Conservation (phyloP, 1,140 invertebrate species). For the Platorchestia sp. region DNA sequence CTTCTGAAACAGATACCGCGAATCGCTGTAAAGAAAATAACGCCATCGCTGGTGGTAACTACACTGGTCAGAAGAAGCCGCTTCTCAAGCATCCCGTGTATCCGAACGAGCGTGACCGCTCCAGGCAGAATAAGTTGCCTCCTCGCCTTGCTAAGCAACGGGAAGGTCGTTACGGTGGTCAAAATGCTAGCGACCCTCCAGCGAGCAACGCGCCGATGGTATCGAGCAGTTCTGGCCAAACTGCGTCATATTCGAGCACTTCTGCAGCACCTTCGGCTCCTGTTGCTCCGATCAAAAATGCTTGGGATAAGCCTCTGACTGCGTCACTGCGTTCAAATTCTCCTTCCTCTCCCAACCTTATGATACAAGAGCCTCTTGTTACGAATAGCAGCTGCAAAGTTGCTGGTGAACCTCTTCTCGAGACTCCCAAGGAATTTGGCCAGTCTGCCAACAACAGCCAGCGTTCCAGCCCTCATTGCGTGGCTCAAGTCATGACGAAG, state of each 20-base stretch:
- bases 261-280: constrained; percentile 60
- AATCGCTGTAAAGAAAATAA: neutral
- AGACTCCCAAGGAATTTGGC: constrained; percentile 27
- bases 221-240: constrained; percentile 58
- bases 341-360: constrained; percentile 36
- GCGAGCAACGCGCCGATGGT: constrained; percentile 61
- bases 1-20: neutral
- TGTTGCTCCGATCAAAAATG: constrained; percentile 71
- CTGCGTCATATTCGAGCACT: constrained; percentile 64
- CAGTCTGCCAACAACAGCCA: constrained; percentile 73
- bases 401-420: constrained; percentile 19
- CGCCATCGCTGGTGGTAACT: neutral
- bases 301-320: constrained; percentile 73
- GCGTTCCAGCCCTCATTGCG: constrained; percentile 72
- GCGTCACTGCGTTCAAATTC: constrained; percentile 66
- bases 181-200: neutral
- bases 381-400: neutral
- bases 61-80: constrained; percentile 14
- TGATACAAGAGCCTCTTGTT: neutral
- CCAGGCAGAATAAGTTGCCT: constrained; percentile 76
- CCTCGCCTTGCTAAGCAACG: constrained; percentile 86
- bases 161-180: constrained; percentile 71
- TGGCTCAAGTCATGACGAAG: constrained; percentile 55
- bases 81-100: constrained; percentile 14
- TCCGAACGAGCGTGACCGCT: constrained; percentile 72